Percentiles rank a stretch among this genome's conserved stretches.
Conservation (phyloP, 1,140 invertebrate genomes). For the Trachelipus rathkii region DNA sequence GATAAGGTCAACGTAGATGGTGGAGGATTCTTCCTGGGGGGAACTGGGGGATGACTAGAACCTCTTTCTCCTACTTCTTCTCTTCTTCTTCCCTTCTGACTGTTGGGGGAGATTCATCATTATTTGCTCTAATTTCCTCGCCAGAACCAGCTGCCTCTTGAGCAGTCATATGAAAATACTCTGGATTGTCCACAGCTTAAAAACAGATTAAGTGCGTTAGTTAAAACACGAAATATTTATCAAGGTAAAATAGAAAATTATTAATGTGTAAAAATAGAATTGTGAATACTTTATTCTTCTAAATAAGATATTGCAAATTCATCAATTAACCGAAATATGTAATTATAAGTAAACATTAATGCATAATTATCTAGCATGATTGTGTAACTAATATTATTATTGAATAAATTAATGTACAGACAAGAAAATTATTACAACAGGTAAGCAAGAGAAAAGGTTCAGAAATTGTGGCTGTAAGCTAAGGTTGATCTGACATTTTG, state of each 20-base stretch:
- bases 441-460: no score
- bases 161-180: conserved; percentile 38
- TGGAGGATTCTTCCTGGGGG: conserved; percentile 53
- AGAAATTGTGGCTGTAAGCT: no score
- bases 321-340: no score
- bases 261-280: no score
- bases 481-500: no score
- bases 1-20: conserved; percentile 9
- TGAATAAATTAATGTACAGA: no score
- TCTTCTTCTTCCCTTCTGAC: conserved; percentile 8
- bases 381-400: no score
- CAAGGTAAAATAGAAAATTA: background rate
- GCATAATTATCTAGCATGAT: no score
- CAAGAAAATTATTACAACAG: no score
- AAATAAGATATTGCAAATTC: no score
- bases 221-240: background rate
- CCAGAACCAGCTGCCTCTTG: background rate
- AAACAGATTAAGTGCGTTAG: background rate
- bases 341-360: no score
- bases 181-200: conserved; percentile 41
- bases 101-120: background rate
- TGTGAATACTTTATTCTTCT: no score
- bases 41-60: conserved; percentile 52
- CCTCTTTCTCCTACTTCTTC: conserved; percentile 44
- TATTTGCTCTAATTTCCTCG: background rate